Percentiles rank a stretch among this genome's conserved stretches.
Evolutionary conservation across 2,888 invertebrate genomes (phyloP).

Genomic region (Dasysyrphus albostriatus): DNA sequence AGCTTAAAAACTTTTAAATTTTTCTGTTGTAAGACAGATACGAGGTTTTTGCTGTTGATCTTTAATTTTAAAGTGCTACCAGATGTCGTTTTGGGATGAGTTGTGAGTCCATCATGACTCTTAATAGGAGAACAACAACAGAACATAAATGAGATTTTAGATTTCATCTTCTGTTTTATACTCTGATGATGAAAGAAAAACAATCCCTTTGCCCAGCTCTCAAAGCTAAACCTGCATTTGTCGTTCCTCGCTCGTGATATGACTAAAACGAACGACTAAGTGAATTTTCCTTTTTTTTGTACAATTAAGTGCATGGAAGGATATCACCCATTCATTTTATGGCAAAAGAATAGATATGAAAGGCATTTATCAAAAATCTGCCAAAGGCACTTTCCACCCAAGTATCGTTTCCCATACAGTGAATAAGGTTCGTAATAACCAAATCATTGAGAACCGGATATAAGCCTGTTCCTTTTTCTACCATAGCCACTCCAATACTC

Average conservation of each 20-base stretch:
- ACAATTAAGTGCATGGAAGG: slow-evolving; percentile 14
- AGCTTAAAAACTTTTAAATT: no score
- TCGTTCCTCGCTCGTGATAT: slow-evolving; percentile 41
- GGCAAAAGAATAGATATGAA: neutral
- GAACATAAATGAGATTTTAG: slow-evolving; percentile 49
- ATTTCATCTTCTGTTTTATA: slow-evolving; percentile 24
- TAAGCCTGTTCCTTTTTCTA: neutral
- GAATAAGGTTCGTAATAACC: neutral
- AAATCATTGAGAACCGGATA: slow-evolving; percentile 1
- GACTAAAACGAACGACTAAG: slow-evolving; percentile 10
- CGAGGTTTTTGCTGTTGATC: neutral
- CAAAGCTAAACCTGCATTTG: slow-evolving; percentile 46
- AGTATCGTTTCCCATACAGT: neutral
- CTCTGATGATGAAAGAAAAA: slow-evolving; percentile 69
- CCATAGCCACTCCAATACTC: neutral
- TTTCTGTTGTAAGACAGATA: neutral
- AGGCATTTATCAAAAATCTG: slow-evolving; percentile 16
- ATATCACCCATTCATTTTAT: neutral
- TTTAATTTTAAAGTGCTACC: neutral
- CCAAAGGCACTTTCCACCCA: neutral
- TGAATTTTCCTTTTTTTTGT: slow-evolving; percentile 13
- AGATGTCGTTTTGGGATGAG: slow-evolving; percentile 6
- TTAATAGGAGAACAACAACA: slow-evolving; percentile 30
- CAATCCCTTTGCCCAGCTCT: slow-evolving; percentile 40
- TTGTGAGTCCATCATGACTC: slow-evolving; percentile 25